phyloP scores from a whole-genome alignment of 1,140 invertebrate genomes.

The Planococcus citri region DNA sequence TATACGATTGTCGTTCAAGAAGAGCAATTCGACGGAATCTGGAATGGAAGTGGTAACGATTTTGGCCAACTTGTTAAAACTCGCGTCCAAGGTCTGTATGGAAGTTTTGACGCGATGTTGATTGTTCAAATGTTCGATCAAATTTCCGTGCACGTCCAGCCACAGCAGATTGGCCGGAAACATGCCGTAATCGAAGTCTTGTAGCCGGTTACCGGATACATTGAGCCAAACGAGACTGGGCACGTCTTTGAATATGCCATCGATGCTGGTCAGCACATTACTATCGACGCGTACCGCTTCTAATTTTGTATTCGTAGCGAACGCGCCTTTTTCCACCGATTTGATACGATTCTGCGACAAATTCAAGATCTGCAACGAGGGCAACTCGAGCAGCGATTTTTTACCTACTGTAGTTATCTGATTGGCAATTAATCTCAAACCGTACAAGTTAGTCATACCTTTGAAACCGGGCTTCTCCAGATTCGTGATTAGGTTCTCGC shows the following conservation, averaged over 20 bases:
- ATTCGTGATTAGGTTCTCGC: slow-evolving; percentile 61
- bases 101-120: slow-evolving; percentile 50
- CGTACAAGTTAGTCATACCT: slow-evolving; percentile 66
- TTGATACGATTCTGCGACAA: slow-evolving; percentile 72
- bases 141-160: slow-evolving; percentile 82
- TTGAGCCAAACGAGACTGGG: slow-evolving; percentile 75
- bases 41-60: slow-evolving; percentile 56
- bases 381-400: slow-evolving; percentile 63
- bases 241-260: slow-evolving; percentile 69
- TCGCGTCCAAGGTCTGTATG: slow-evolving; percentile 64
- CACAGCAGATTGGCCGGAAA: slow-evolving; percentile 69
- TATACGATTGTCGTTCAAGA: slow-evolving; percentile 72
- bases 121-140: slow-evolving; percentile 65
- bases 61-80: slow-evolving; percentile 64
- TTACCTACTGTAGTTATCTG: slow-evolving; percentile 73
- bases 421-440: slow-evolving; percentile 74
- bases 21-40: slow-evolving; percentile 61
- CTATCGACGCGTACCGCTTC: slow-evolving; percentile 76
- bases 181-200: slow-evolving; percentile 80
- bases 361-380: slow-evolving; percentile 74
- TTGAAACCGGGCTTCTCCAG: slow-evolving; percentile 66
- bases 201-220: slow-evolving; percentile 77
- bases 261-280: slow-evolving; percentile 71
- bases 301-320: slow-evolving; percentile 61
- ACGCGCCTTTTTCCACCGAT: slow-evolving; percentile 65